Evolutionary conservation across 2,888 invertebrate genomes (phyloP), one percentile per base, ranked within the genome.

Genomic region (Brachypalpus laphriformis): DNA sequence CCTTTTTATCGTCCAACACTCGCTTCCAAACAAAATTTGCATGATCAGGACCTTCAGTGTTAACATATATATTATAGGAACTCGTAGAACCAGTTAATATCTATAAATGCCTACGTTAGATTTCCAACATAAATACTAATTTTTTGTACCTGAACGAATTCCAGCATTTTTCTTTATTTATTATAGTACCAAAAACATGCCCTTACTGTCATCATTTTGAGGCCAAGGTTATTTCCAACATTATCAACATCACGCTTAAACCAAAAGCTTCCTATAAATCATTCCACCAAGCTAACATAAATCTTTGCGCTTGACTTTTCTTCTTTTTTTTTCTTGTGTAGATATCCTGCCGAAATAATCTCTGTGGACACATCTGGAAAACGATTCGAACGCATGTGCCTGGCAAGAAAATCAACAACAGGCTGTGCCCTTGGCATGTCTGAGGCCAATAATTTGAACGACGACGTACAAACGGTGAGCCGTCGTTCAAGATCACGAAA

Each of bases 351-450:
- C 87, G 96, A 97, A 93, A 93, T 98, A 87, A 96, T 98, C 83
- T 95, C 96, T 82, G 97, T 98, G 89, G 98, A 98, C 92, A 95
- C 97, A 70, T 96, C 97, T 85, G 98, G 98, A 66, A 94, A 94
- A 89, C 95, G 96, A 91, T 98, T 98, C 93, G 95, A 96, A 90
- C 94, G 98, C 88, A 97, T 98, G 97, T 96, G 97, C 89, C 94
- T 94, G 89, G 95, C 97, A 87, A 94, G 98, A 87, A 95, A 96
- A 90, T 98, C 98, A 45, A 94, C 98, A 87, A 90, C 90, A 49
- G 91, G 90, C 77, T 90, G 90, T 87, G 72, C 77, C 77, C 74
- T 80, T 71, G 81, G 57, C 76, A 81, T 7, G 80, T 87, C 90
- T 87, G 91, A 92, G 75, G 88, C 89, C 80, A 91, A 91, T 80